A percentile compares a stretch with the other conserved stretches of the same genome.
These are phyloP conservation scores for Spea hammondii DNA, from an alignment of 2,797 vertebrate species.

Conservation along the genomic window DNA sequence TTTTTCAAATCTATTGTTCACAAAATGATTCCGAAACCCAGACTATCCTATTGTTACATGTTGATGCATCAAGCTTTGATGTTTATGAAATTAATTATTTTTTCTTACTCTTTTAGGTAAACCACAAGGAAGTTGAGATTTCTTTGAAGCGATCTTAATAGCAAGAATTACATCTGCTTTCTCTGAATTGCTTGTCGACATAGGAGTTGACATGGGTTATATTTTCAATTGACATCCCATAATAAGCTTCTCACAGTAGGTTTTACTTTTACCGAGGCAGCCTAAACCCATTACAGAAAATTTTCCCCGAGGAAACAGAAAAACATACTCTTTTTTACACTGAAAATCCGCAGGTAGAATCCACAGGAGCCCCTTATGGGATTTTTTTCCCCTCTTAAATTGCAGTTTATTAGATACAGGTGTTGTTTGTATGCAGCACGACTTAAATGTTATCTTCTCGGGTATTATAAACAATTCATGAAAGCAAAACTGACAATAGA, in stretches of 20 bases:
- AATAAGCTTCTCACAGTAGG: constrained; percentile 30
- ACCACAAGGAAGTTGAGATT: constrained; percentile 3
- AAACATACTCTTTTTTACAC: constrained; percentile 15
- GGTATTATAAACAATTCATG: constrained; percentile 7
- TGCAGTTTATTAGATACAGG: constrained; percentile 11
- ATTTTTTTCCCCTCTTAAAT: constrained; percentile 31
- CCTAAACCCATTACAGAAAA: constrained; percentile 36
- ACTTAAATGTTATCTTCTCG: background rate
- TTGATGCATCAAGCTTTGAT: too few species aligned
- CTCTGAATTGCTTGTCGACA: constrained; percentile 22
- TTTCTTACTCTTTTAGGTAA: background rate
- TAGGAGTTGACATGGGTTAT: constrained; percentile 11
- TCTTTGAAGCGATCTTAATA: constrained; percentile 28
- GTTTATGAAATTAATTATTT: too few species aligned
- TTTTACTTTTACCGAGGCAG: constrained; percentile 22
- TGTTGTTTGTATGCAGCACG: background rate
- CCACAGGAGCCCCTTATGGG: constrained; percentile 2
- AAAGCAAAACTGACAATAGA: constrained; percentile 13
- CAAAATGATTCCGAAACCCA: too few species aligned
- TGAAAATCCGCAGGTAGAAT: constrained; percentile 18
- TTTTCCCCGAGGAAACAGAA: constrained; percentile 39
- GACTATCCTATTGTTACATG: too few species aligned
- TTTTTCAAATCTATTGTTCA: too few species aligned
- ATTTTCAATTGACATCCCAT: constrained; percentile 34
- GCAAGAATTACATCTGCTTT: constrained; percentile 39